A percentile compares a stretch with the other conserved stretches of the same genome.
Evolutionary conservation across 2,113 vertebrate species (phyloP).

Genomic region (Callionymus lyra): DNA sequence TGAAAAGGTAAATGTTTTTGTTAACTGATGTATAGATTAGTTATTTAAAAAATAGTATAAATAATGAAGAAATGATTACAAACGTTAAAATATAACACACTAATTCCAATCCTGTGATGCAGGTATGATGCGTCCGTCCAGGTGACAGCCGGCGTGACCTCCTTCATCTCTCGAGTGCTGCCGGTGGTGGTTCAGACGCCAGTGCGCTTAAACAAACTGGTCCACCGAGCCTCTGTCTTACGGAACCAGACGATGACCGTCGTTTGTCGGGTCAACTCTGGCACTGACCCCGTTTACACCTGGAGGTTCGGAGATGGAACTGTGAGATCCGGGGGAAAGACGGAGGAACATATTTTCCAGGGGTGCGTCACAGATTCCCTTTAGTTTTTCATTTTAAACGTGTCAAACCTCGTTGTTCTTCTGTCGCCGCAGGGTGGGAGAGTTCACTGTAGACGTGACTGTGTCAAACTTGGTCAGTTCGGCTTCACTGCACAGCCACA

Average conservation of each 20-base stretch:
- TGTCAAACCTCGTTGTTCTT: conserved; percentile 1
- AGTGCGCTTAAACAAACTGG: conserved; percentile 63
- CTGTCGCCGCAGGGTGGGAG: conserved; percentile 58
- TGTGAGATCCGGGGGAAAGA: conserved; percentile 35
- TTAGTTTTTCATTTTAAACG: background rate
- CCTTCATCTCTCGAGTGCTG: conserved; percentile 49
- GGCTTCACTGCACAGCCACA: conserved; percentile 51
- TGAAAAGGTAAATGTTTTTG: too few relatives aligned
- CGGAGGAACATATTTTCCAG: conserved; percentile 55
- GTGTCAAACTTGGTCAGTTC: conserved; percentile 70
- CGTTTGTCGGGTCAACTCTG: conserved; percentile 63
- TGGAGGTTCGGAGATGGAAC: conserved; percentile 77
- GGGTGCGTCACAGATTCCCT: conserved; percentile 40
- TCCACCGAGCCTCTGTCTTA: conserved; percentile 57
- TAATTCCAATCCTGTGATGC: background rate
- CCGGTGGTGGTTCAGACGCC: conserved; percentile 59
- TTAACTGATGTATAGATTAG: too few relatives aligned
- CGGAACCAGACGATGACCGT: conserved; percentile 56
- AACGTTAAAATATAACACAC: too few relatives aligned
- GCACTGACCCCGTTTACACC: conserved; percentile 58
- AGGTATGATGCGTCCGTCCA: conserved; percentile 66
- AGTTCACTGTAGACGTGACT: conserved; percentile 63
- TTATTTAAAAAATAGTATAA: too few relatives aligned
- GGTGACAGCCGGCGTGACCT: conserved; percentile 29
- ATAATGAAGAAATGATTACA: too few relatives aligned